Evolutionary conservation across 2,888 invertebrate genomes (phyloP).

Genomic region (Drosophila percnosoma): DNA sequence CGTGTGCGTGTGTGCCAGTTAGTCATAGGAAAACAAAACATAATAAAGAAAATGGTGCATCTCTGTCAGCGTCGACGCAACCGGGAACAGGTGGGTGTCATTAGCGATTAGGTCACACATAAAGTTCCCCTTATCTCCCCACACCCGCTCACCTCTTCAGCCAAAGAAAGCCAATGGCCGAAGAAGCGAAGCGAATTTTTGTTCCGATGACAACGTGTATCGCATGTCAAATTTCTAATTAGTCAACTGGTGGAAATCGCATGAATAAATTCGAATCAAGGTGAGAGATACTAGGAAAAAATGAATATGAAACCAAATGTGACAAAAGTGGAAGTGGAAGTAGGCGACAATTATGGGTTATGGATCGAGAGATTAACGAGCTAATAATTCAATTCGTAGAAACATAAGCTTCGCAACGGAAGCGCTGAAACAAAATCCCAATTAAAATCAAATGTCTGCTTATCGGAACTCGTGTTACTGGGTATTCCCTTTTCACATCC

Average conservation of each 20-base stretch:
- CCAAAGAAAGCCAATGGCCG: neutral
- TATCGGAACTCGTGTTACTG: neutral
- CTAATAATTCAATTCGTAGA: slow-evolving; percentile 6
- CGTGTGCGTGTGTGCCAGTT: neutral
- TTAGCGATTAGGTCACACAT: slow-evolving; percentile 23
- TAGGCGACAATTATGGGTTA: slow-evolving; percentile 1
- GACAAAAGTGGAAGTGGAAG: neutral
- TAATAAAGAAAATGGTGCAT: slow-evolving; percentile 60
- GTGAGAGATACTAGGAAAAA: neutral
- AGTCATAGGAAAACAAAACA: neutral
- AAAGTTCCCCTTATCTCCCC: neutral
- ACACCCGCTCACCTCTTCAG: neutral
- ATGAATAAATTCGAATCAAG: slow-evolving; percentile 29
- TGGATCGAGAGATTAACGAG: neutral
- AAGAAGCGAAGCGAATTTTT: slow-evolving; percentile 14
- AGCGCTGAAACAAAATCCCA: slow-evolving; percentile 6
- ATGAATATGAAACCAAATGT: neutral
- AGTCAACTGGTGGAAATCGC: slow-evolving; percentile 21
- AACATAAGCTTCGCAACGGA: slow-evolving; percentile 1
- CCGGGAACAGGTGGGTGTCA: slow-evolving; percentile 69
- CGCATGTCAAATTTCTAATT: slow-evolving; percentile 60
- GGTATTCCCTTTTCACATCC: neutral
- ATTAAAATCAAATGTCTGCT: slow-evolving; percentile 4
- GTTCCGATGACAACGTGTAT: slow-evolving; percentile 28
- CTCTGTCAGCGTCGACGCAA: slow-evolving; percentile 65